Evolutionary conservation across 2,113 vertebrate genomes (phyloP).

Genomic region (Mastomys natalensis): DNA sequence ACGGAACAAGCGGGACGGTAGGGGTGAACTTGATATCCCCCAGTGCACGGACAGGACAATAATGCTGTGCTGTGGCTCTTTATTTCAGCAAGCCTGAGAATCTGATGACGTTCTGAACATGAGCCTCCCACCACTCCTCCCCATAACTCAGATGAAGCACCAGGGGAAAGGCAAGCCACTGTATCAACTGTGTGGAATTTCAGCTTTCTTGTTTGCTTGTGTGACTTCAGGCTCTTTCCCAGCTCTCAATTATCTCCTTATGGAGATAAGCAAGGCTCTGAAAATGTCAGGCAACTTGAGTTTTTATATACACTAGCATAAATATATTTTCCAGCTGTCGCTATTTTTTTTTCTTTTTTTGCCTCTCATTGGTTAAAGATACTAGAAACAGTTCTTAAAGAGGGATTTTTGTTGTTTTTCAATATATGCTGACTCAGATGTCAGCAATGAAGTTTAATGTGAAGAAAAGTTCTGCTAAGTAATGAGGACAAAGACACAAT

Average conservation of each 20-base stretch:
- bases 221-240: background rate
- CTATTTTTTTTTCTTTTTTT: background rate
- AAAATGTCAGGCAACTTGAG: background rate
- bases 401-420: constrained; percentile 12
- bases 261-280: background rate
- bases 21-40: background rate
- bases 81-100: background rate
- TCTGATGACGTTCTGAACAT: background rate
- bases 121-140: background rate
- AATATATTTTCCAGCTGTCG: background rate
- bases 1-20: background rate
- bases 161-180: background rate
- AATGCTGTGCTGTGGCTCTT: background rate
- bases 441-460: background rate
- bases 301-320: background rate
- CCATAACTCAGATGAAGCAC: background rate
- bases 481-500: background rate
- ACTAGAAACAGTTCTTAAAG: background rate
- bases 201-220: background rate
- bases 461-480: background rate
- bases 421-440: background rate
- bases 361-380: background rate
- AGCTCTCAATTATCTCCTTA: background rate
- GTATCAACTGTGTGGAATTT: background rate
- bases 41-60: background rate